Conservation (phyloP, 2,113 vertebrate species). For the Antechinus flavipes region DNA sequence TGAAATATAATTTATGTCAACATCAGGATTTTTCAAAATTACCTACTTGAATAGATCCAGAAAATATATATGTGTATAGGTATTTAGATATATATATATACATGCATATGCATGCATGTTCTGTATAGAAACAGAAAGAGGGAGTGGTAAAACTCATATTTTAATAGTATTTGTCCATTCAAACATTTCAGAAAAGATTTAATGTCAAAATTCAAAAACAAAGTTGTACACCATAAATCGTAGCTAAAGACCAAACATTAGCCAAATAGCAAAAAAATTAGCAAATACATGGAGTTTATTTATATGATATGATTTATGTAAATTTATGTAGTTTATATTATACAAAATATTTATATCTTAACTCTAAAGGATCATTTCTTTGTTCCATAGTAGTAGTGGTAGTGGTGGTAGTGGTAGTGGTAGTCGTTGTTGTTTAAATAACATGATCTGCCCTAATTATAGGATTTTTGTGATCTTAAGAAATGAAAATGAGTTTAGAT, state of each 20-base stretch:
- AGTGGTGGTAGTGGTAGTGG: not conserved
- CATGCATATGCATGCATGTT: too few species aligned
- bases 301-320: too few species aligned
- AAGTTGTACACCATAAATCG: not conserved
- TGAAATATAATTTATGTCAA: not conserved
- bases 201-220: not conserved
- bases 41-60: not conserved
- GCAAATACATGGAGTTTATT: not conserved
- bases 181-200: not conserved
- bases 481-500: not conserved
- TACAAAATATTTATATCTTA: not conserved
- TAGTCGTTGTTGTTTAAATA: not conserved
- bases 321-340: not conserved
- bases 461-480: not conserved
- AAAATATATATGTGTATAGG: not conserved
- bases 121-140: not conserved
- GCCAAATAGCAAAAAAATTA: not conserved
- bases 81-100: not conserved
- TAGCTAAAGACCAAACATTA: not conserved
- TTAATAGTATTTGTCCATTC: not conserved
- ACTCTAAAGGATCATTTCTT: not conserved
- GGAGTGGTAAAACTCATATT: not conserved
- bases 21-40: not conserved
- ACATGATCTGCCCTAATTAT: not conserved
- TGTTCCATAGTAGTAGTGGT: not conserved